A percentile compares a stretch with the other conserved stretches of the same genome.
These are phyloP conservation scores for Condylostylus longicornis DNA, from an alignment of 1,140 invertebrate genomes.

Conservation along the genomic window DNA sequence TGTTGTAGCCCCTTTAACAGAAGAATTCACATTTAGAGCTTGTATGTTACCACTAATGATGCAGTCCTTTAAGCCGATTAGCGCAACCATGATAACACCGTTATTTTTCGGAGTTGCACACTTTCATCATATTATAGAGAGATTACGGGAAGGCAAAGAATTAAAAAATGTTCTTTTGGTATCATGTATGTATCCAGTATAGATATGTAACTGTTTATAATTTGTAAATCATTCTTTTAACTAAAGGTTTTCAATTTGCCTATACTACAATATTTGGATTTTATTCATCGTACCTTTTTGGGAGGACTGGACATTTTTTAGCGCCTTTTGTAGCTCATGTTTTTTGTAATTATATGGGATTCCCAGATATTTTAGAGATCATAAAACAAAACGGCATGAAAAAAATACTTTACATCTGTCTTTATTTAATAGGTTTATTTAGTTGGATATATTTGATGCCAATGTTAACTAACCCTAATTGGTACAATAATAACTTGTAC, in stretches of 20 bases:
- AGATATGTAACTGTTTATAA: slow-evolving; percentile 7
- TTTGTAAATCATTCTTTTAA: slow-evolving; percentile 12
- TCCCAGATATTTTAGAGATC: slow-evolving; percentile 74
- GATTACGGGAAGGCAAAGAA: slow-evolving; percentile 50
- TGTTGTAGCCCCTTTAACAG: slow-evolving; percentile 80
- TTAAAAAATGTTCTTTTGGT: slow-evolving; percentile 50
- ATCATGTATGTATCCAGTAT: slow-evolving; percentile 42
- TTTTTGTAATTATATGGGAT: slow-evolving; percentile 93
- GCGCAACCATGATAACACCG: slow-evolving; percentile 70
- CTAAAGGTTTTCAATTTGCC: slow-evolving; percentile 69
- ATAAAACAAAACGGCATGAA: slow-evolving; percentile 48
- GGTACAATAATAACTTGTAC: slow-evolving; percentile 60
- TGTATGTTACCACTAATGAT: slow-evolving; percentile 85
- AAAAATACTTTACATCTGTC: slow-evolving; percentile 41
- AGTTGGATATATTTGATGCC: slow-evolving; percentile 62
- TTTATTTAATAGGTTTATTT: slow-evolving; percentile 61
- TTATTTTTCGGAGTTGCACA: slow-evolving; percentile 89
- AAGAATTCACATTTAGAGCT: slow-evolving; percentile 87
- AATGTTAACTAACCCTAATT: slow-evolving; percentile 59
- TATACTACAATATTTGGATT: slow-evolving; percentile 89
- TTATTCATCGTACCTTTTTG: slow-evolving; percentile 82
- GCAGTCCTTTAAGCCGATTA: slow-evolving; percentile 60
- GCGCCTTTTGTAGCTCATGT: slow-evolving; percentile 80
- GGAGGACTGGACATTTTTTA: slow-evolving; percentile 68
- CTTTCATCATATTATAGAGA: slow-evolving; percentile 81